A percentile compares a stretch with the other conserved stretches of the same genome.
Evolutionary conservation across 2,888 invertebrate species (phyloP).

Genomic region (Stenodema calcarata): DNA sequence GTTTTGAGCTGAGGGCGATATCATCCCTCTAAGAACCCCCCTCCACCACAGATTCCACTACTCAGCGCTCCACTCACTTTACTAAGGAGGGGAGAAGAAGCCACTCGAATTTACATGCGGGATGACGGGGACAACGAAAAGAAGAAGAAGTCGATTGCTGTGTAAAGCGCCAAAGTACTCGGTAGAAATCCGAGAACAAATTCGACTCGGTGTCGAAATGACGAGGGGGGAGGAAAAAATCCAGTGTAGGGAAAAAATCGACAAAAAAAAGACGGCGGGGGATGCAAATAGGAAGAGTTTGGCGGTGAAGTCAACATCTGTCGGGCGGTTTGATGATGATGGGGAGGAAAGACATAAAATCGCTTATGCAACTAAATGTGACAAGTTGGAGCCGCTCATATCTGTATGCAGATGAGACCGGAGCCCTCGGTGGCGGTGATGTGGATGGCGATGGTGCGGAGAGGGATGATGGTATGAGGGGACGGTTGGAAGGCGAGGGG

Average conservation of each 20-base stretch:
- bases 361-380: slow-evolving; percentile 54
- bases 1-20: neutral
- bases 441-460: neutral
- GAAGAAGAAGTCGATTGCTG: slow-evolving; percentile 26
- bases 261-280: neutral
- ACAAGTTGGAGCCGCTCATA: slow-evolving; percentile 51
- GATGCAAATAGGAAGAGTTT: slow-evolving; percentile 37
- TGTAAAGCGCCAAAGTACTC: slow-evolving; percentile 26
- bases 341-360: slow-evolving; percentile 49
- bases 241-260: neutral
- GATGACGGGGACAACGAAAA: neutral
- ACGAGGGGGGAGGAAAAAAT: neutral
- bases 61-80: neutral
- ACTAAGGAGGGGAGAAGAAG: neutral
- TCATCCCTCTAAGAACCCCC: neutral
- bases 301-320: slow-evolving; percentile 45
- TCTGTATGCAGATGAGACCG: slow-evolving; percentile 51
- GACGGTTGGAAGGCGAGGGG: neutral
- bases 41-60: neutral
- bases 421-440: neutral
- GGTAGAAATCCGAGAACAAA: neutral
- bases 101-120: slow-evolving; percentile 18
- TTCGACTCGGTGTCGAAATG: slow-evolving; percentile 23
- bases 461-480: neutral
- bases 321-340: slow-evolving; percentile 29